Evolutionary conservation across 2,888 invertebrate genomes (phyloP), one percentile per base, ranked within the genome.

Genomic region (Pristionchus exspectatus): DNA sequence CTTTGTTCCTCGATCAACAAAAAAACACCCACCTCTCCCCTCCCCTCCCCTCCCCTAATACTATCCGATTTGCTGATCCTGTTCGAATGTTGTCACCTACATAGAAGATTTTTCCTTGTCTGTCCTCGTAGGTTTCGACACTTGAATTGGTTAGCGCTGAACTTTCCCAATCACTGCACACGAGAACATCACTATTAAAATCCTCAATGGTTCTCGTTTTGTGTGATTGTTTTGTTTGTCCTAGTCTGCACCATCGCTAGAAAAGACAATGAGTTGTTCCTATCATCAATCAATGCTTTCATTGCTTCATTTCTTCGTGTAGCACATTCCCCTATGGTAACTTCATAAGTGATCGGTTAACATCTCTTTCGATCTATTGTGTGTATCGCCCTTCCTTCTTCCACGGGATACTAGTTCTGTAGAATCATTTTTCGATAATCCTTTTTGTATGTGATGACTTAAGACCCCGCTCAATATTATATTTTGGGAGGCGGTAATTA

Each of bases 121-220:
- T 72, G 33, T 24, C 14, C 72, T 72, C 72, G 33, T 72, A 72
- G 72, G 72, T 72, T 33, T 16, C 72, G 14, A 12, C 27, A 33
- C 33, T 33, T 72, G 10, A 30, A 72, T 30, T 72, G 72, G 18
- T 5, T 7, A 77, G 77, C 77, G 77, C 77, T 77, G 44, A 77
- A 24, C 38, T 77, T 77, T 44, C 24, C 30, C 44, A 44, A 12
- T 24, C 44, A 33, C 12, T 4, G 12, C 9, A 33, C 1, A 44
- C 77, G 77, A 77, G 77, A 77, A 44, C 77, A 77, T 38, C 44
- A 77, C 44, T 77, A 77, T 33, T 74, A 44, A 77, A 77, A 77
- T 77, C 77, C n/a, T 16, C 77, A 77, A 77, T 50, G 77, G 77
- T n/a, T 44, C 44, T 77, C 44, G 77, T 44, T 77, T 74, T 50